phyloP scores from a whole-genome alignment of 2,113 vertebrate species.

The Bagarius yarrelli region DNA sequence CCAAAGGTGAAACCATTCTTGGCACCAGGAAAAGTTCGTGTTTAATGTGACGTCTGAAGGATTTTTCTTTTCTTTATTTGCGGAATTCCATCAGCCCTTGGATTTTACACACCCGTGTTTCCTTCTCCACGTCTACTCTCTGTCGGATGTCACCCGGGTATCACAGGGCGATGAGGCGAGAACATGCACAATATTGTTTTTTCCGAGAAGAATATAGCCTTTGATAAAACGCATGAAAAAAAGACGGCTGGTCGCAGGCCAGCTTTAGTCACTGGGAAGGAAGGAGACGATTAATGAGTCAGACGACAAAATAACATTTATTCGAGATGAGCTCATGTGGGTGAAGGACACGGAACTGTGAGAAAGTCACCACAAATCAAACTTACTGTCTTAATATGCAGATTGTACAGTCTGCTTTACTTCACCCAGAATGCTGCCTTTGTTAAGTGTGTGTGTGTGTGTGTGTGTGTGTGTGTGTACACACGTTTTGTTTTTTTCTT shows the following conservation, averaged over 20 bases:
- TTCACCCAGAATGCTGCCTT: conserved; percentile 28
- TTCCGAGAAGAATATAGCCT: conserved; percentile 17
- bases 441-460: conserved; percentile 18
- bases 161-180: not conserved
- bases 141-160: not conserved
- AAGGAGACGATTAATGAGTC: conserved; percentile 37
- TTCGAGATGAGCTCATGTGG: conserved; percentile 43
- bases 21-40: not conserved
- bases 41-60: not conserved
- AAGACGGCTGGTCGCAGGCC: conserved; percentile 8
- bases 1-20: not conserved
- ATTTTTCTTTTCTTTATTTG: too few species aligned
- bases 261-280: conserved; percentile 25
- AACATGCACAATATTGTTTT: conserved; percentile 37
- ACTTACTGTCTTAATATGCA: conserved; percentile 32
- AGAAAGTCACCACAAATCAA: not conserved
- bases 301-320: conserved; percentile 35
- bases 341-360: not conserved
- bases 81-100: not conserved
- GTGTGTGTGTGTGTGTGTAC: too few species aligned
- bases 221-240: conserved; percentile 17
- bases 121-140: not conserved
- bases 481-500: not conserved
- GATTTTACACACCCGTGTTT: not conserved
- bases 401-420: conserved; percentile 36